Evolutionary conservation across 2,888 invertebrate species (phyloP), one percentile per base, ranked within the genome.

Genomic region (Epinotia bilunana): DNA sequence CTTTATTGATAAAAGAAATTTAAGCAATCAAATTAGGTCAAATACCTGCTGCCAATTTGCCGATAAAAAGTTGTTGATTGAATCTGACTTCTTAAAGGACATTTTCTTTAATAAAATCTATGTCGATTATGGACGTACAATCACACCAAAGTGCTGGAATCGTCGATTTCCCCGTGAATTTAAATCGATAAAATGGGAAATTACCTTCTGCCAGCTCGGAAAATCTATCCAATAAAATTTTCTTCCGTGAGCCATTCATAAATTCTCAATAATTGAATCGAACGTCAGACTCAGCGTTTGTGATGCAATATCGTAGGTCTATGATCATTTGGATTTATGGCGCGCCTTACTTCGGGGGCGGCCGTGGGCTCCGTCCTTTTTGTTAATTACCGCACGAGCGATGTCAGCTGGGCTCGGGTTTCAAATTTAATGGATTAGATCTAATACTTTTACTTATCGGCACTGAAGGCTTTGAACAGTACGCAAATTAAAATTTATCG

Each of bases 221-320:
- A 88, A 91, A 88, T 90, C 84, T 84, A 87, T 88, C 86, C 83
- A 88, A 89, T 91, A 89, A 89, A 90, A 90, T 88, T 87, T 88
- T 87, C 87, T 88, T 88, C 86, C 83, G 83, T 82, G 86, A 87
- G 81, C 86, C 87, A 86, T 90, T 91, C 88, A 89, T 91, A 91
- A 92, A 90, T 91, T 91, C 83, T 88, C 88, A 83, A 89, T 92
- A 91, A 91, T 91, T 90, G 90, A 91, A 90, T 91, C 81, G 86
- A 87, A 88, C 86, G 90, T 87, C 90, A 87, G 84, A 80, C 80
- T 86, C 84, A 86, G 84, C 84, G 83, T 85, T 84, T 83, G 79
- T 78, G 83, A 81, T 86, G 87, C 86, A 84, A 86, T 88, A 86
- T 88, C 84, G 84, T 83, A 83, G 85, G 86, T 86, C 87, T 85